Base-by-base conservation (phyloP, 2,113 vertebrate genomes). In the Tetrax tetrax region DNA sequence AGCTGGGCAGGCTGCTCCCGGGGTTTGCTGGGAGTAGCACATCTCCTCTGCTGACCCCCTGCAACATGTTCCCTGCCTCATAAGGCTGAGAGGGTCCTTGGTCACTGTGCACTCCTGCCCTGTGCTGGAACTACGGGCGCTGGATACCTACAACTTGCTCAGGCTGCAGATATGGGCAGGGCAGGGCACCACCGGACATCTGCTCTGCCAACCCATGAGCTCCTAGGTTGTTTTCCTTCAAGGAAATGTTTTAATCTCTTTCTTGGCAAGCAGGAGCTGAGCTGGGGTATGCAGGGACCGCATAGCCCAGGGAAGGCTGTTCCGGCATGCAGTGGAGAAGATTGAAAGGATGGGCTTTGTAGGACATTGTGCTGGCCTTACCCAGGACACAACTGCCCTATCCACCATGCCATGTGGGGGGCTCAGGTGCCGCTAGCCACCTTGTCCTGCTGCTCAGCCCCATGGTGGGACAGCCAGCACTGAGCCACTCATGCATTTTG, bases 101-200 rank as follows among this genome's bases (percentile, higher is more conserved):
- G 18, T 43, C 57, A 56, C 27, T 8, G 5, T n/a, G 63, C 13
- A 2, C 56, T 53, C 21, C 56, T 83, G 31, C 18, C 11, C 25
- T 20, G 35, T 51, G 17, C 47, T 83, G 37, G 33, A 79, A 66
- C 24, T 11, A 31, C 2, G 10, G 28, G 28, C 29, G 18, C 29
- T 1, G 15, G 22, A 45, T 60, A 7, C 29, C 20, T 31, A 20
- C 27, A 29, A 28, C 15, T 63, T n/a, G 22, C 1, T 5, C 15
- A 70, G 59, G 23, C 12, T 65, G 35, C 7, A 9, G 38, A 71
- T 24, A 35, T 3, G 4, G n/a, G 13, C 14, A 53, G 64, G 19
- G 56, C 41, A 29, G 64, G 19, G 56, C 41, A 29, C 50, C 0
- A 0, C 0, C 0, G 29, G 61, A 22, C 3, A 6, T 20, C 35